Evolutionary conservation across 2,113 vertebrate genomes (phyloP).

Genomic region (Desmodus rotundus): DNA sequence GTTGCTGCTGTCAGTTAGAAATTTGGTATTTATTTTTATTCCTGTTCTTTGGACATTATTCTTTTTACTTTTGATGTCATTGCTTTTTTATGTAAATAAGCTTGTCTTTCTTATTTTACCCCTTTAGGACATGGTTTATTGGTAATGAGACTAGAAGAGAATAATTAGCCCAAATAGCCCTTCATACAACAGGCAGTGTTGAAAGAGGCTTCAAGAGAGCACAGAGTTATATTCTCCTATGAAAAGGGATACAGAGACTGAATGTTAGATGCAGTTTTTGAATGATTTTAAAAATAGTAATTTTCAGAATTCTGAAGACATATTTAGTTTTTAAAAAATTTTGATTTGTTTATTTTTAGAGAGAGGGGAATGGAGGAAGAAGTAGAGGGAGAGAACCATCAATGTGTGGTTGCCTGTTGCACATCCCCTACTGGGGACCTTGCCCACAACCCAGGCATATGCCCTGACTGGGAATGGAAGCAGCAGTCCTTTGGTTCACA

Average conservation of each 20-base stretch:
- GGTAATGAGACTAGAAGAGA: constrained; percentile 16
- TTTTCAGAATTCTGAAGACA: constrained; percentile 12
- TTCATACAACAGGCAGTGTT: neutral
- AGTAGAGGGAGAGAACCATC: too few species aligned
- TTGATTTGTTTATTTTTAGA: too few species aligned
- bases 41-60: neutral
- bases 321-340: neutral
- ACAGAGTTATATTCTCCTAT: neutral
- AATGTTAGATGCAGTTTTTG: neutral
- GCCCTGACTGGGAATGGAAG: too few species aligned
- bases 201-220: neutral
- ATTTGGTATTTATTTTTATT: neutral
- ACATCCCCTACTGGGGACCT: too few species aligned
- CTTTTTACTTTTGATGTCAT: neutral
- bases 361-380: too few species aligned
- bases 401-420: too few species aligned
- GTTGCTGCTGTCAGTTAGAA: neutral
- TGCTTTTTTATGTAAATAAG: constrained; percentile 15
- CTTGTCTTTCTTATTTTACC: neutral
- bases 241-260: neutral
- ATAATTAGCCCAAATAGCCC: constrained; percentile 27
- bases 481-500: too few species aligned
- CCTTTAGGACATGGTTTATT: neutral
- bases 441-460: too few species aligned
- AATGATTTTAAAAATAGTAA: neutral